Base-by-base conservation (phyloP, 2,888 invertebrate genomes). In the Zhengitettix transpicula region DNA sequence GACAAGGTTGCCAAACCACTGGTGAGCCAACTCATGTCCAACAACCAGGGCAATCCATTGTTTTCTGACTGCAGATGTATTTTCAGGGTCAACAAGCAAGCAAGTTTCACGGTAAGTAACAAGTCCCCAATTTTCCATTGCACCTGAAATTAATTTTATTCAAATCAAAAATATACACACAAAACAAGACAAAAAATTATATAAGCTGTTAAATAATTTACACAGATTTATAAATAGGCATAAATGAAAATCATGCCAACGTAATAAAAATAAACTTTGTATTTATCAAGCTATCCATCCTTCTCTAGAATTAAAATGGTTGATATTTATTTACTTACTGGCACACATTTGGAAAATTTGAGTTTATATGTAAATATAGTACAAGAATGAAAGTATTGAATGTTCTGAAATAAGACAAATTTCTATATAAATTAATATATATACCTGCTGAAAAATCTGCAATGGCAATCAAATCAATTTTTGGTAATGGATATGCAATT, bases 91-190 rank as follows among this genome's bases (percentile, higher is more conserved):
- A 8, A 94, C 89, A 44, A 97, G 76, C 0, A 97, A 78, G 66
- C 89, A 89, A 9, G 89, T 89, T 72, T 98, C 97, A 63, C 96
- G 82, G 58, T 70, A 73, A 9, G 71, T 73, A 3, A 85, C 77
- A 42, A 85, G 69, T 14, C 97, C 97, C 97, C 97, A 98, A 74
- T 98, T 98, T 74, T 97, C 96, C 96, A 97, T 97, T 59, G 97
- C 96, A 66, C 93, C 79, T 77, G 57, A 14, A 63, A 61, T 28
- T 7, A 28, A 28, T 28, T 28, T 28, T 28, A 28, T 8, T 56
- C 12, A 11, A n/a, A 51, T n/a, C 51, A n/a, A 15, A n/a, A 51
- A 51, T 51, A 51, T n/a, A 28, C 3, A 28, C 2, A 28, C 3
- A 2, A 28, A 28, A 5, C 2, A 5, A 28, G 28, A 28, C 28